These are phyloP conservation scores for Lutjanus argentimaculatus DNA, from an alignment of 2,797 vertebrate genomes.

Conservation along the genomic window DNA sequence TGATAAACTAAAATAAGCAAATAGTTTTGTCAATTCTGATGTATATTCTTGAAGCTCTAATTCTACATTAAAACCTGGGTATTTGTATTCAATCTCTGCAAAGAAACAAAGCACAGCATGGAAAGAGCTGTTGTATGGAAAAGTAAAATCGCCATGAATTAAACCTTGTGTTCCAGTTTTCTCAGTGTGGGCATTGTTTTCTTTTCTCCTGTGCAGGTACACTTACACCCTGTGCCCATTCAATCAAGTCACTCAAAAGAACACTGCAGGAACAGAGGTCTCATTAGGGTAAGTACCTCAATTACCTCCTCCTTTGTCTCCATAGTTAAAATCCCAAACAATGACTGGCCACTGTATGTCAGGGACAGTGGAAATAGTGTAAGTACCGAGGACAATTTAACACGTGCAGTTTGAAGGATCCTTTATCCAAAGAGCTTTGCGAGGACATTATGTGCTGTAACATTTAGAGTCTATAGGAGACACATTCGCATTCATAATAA, in stretches of 20 bases:
- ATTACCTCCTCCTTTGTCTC: constrained; percentile 47
- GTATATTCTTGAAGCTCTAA: background rate
- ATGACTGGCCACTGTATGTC: constrained; percentile 8
- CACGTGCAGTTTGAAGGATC: background rate
- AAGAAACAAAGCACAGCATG: background rate
- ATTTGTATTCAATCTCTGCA: background rate
- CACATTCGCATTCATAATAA: constrained; percentile 26
- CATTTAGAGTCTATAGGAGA: constrained; percentile 39
- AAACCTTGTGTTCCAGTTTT: constrained; percentile 6
- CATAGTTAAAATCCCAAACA: constrained; percentile 33
- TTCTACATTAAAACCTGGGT: background rate
- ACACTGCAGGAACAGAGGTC: constrained; percentile 78
- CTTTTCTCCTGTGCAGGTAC: constrained; percentile 72
- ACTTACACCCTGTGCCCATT: constrained; percentile 84
- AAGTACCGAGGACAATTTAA: constrained; percentile 11
- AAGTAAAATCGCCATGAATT: background rate
- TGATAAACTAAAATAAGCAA: constrained; percentile 4
- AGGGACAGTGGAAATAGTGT: constrained; percentile 11
- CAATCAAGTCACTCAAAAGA: constrained; percentile 83
- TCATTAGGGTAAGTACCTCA: constrained; percentile 83
- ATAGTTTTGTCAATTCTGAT: background rate
- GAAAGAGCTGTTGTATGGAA: background rate
- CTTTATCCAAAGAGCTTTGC: constrained; percentile 8
- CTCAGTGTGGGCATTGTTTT: constrained; percentile 32
- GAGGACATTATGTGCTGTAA: constrained; percentile 16